Conservation (phyloP, 2,113 vertebrate species). For the Caranx ignobilis region DNA sequence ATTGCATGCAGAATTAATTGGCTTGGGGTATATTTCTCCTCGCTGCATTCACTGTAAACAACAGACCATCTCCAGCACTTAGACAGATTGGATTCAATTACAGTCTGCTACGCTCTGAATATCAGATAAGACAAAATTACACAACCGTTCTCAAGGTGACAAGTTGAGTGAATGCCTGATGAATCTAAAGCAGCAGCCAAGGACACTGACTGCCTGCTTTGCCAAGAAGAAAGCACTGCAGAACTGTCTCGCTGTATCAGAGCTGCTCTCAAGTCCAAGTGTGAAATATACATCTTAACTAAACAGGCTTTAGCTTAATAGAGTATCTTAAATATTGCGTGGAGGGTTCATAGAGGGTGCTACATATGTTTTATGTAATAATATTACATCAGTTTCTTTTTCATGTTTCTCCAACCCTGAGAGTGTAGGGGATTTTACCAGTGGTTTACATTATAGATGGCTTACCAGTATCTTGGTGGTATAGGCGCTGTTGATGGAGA, state of each 20-base stretch:
- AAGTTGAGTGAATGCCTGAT: constrained; percentile 69
- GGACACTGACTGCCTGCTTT: constrained; percentile 52
- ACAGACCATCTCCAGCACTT: constrained; percentile 64
- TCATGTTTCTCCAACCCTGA: neutral
- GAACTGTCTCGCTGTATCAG: constrained; percentile 50
- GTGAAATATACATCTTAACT: constrained; percentile 26
- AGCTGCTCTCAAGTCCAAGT: constrained; percentile 5
- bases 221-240: constrained; percentile 51
- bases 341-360: neutral
- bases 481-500: constrained; percentile 97
- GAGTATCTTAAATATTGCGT: constrained; percentile 9
- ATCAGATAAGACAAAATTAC: constrained; percentile 75
- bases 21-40: constrained; percentile 37
- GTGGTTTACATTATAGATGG: neutral
- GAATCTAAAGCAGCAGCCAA: constrained; percentile 74
- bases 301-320: constrained; percentile 21
- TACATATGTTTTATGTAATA: neutral
- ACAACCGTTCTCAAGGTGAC: constrained; percentile 76
- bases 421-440: neutral
- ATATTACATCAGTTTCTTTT: neutral
- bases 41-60: constrained; percentile 64
- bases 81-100: constrained; percentile 73
- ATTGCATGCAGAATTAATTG: constrained; percentile 36
- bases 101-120: constrained; percentile 65
- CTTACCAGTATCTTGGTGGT: constrained; percentile 97